A percentile compares a stretch with the other conserved stretches of the same genome.
These are phyloP conservation scores for Holcopasites calliopsidis DNA, from an alignment of 1,140 invertebrate genomes.

Conservation along the genomic window DNA sequence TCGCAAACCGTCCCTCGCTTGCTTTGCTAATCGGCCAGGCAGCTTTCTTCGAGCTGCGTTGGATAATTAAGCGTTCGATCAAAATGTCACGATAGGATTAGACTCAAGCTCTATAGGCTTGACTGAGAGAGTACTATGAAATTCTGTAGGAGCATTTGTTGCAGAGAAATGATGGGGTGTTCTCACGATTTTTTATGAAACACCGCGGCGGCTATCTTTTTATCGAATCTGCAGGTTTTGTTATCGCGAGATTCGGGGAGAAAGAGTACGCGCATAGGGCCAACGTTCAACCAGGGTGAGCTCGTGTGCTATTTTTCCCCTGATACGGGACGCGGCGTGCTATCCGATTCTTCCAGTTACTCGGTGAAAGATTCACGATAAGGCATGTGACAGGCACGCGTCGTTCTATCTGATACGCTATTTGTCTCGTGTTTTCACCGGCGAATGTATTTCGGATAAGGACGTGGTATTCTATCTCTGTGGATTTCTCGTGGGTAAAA, in stretches of 20 bases:
- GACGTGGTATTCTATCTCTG: neutral
- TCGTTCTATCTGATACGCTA: constrained; percentile 4
- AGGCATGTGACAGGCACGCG: constrained; percentile 9
- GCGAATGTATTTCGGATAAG: neutral
- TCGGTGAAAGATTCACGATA: constrained; percentile 32
- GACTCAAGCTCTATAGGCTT: too few relatives aligned
- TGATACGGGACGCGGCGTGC: neutral
- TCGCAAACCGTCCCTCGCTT: neutral
- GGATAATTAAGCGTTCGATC: neutral
- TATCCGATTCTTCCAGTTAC: constrained; percentile 23
- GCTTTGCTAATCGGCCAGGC: neutral
- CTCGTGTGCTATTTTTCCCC: constrained; percentile 3
- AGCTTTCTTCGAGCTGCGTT: neutral
- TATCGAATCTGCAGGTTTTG: neutral
- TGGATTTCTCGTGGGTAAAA: neutral
- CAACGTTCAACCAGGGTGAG: neutral
- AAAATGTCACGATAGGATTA: too few relatives aligned
- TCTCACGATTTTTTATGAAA: neutral
- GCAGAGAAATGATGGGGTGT: too few relatives aligned
- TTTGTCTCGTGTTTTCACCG: constrained; percentile 3
- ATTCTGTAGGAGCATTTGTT: too few relatives aligned
- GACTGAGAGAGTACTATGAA: too few relatives aligned
- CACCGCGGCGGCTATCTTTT: neutral
- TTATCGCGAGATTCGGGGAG: neutral
- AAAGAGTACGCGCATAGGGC: too few relatives aligned